These are phyloP conservation scores for Oasisia sp. DNA, from an alignment of 2,888 invertebrate species.

Conservation along the genomic window DNA sequence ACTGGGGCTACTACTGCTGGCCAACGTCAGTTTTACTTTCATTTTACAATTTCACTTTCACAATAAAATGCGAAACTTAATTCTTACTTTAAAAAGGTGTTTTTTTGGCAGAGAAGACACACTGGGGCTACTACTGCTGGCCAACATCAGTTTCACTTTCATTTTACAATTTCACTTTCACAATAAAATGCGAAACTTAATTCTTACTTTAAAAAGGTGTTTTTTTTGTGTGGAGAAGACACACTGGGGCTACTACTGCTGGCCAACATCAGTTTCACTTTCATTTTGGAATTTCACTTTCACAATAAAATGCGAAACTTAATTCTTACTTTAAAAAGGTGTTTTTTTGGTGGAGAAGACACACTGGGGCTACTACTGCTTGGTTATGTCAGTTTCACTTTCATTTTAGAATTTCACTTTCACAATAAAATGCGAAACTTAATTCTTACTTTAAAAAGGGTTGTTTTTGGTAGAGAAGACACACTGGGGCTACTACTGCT, in stretches of 20 bases:
- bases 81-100: no score
- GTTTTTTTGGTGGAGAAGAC: slow-evolving; percentile 78
- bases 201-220: no score
- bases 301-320: no score
- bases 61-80: no score
- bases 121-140: slow-evolving; percentile 72
- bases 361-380: slow-evolving; percentile 71
- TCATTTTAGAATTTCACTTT: neutral
- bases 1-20: slow-evolving; percentile 72
- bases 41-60: neutral
- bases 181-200: no score
- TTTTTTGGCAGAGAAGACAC: slow-evolving; percentile 77
- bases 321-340: no score
- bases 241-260: slow-evolving; percentile 71
- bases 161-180: neutral
- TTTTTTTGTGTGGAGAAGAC: slow-evolving; percentile 78
- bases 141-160: slow-evolving; percentile 61
- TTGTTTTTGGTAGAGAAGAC: slow-evolving; percentile 78
- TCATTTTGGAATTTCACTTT: neutral
- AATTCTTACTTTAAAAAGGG: no score
- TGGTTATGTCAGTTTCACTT: slow-evolving; percentile 66
- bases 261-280: slow-evolving; percentile 66
- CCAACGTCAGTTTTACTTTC: slow-evolving; percentile 61
- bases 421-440: no score
- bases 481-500: slow-evolving; percentile 71